Conservation (phyloP, 2,888 invertebrate species). For the Perizoma flavofasciatum region DNA sequence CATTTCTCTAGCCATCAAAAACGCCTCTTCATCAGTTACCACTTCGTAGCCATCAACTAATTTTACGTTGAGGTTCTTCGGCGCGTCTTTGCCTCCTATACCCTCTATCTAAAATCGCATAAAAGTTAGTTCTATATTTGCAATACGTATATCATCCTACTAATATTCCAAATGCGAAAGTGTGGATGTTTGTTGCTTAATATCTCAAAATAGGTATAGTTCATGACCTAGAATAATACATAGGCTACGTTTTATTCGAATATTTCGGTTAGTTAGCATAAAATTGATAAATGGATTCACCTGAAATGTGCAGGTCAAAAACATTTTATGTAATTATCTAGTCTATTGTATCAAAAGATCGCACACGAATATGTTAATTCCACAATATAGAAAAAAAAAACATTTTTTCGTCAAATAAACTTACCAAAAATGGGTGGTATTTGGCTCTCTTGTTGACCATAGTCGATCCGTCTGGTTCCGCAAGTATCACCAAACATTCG, state of each 20-base stretch:
- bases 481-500: slow-evolving; percentile 89
- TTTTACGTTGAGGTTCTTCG: slow-evolving; percentile 91
- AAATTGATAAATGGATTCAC: too few species aligned
- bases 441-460: slow-evolving; percentile 85
- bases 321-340: too few species aligned
- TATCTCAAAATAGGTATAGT: too few species aligned
- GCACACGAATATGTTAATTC: too few species aligned
- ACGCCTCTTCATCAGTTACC: slow-evolving; percentile 90
- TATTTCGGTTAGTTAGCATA: too few species aligned
- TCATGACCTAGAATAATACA: too few species aligned
- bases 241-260: too few species aligned
- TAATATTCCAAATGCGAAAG: too few species aligned
- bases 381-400: not conserved
- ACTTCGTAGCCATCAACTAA: slow-evolving; percentile 92
- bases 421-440: slow-evolving; percentile 43
- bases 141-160: too few species aligned
- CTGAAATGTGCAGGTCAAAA: too few species aligned
- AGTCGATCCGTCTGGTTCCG: slow-evolving; percentile 90
- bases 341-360: too few species aligned
- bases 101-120: slow-evolving; percentile 82
- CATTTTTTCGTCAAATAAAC: slow-evolving; percentile 24
- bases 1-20: slow-evolving; percentile 91
- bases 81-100: slow-evolving; percentile 96
- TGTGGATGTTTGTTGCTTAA: too few species aligned
- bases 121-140: not conserved